Evolutionary conservation across 1,140 invertebrate species (phyloP).

Genomic region (Anoplophora glabripennis): DNA sequence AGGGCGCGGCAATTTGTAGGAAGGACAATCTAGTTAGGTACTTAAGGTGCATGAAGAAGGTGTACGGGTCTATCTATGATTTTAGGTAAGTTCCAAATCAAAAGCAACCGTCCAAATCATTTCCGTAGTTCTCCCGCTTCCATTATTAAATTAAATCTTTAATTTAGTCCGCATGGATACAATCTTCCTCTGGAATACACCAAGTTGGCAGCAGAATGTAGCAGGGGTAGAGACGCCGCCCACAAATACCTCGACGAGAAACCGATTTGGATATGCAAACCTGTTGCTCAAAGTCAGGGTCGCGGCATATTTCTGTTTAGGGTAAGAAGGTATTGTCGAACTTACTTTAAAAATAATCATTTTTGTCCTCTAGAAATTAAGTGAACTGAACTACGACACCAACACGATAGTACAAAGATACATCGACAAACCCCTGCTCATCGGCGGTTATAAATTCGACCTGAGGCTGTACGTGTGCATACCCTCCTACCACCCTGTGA

Average conservation of each 20-base stretch:
- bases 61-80: conserved; percentile 78
- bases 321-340: too few species aligned
- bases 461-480: conserved; percentile 80
- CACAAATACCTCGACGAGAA: conserved; percentile 46
- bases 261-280: conserved; percentile 82
- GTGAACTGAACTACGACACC: conserved; percentile 70
- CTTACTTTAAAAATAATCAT: too few species aligned
- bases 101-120: neutral
- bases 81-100: conserved; percentile 63
- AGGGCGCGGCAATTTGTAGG: conserved; percentile 74
- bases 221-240: conserved; percentile 40
- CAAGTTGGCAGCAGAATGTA: conserved; percentile 76
- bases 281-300: conserved; percentile 79
- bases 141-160: neutral
- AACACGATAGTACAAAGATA: conserved; percentile 78
- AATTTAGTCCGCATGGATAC: conserved; percentile 68
- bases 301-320: conserved; percentile 79
- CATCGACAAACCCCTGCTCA: conserved; percentile 79
- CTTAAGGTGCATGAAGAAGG: conserved; percentile 75
- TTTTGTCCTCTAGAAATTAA: conserved; percentile 61
- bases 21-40: conserved; percentile 78
- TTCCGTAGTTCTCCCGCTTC: too few species aligned
- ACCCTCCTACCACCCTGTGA: conserved; percentile 76
- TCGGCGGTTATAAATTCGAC: conserved; percentile 87
- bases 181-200: conserved; percentile 83